Evolutionary conservation across 1,140 invertebrate genomes (phyloP), one percentile per base, ranked within the genome.

Genomic region (Wasmannia auropunctata): DNA sequence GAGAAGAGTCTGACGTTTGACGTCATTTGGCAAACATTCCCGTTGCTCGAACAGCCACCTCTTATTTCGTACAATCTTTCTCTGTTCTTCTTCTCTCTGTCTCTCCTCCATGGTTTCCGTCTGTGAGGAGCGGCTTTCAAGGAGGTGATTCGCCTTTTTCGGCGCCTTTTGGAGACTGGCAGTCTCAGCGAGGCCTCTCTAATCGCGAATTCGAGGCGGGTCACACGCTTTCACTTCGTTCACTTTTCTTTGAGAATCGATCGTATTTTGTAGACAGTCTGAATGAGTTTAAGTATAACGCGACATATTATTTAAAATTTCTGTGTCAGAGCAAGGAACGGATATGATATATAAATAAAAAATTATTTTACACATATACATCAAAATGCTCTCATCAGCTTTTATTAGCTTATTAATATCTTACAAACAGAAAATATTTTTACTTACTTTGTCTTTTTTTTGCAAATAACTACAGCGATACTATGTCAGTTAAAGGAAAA

Each of bases 11-110:
- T 46, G 74, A 56, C 58, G 85, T 86, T 88, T 91, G 89, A 92
- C 92, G 92, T 92, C 91, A 92, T 81, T 92, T 83, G 70, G 88
- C 90, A 92, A 92, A 92, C 89, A 92, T 92, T 92, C 90, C 46
- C 88, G 67, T 85, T 81, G 91, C 80, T 85, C 70, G 89, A 86
- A 54, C 60, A 46, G 60, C 25, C 51, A 76, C 46, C 80, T 70
- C 63, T 85, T 86, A 77, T 87, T 85, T 85, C 63, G 70, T 84
- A 83, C 76, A 63, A 46, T 31, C 46, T 69, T 51, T 51, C 79
- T 60, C n/a, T 51, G 31, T 40, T 62, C 46, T 56, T 58, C 10
- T 54, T 16, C 8, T 69, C 46, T 40, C 14, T 25, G 40, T 79
- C 46, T 69, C 22, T 63, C 56, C 22, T 63, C 11, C 63, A 19